Evolutionary conservation across 2,797 vertebrate genomes (phyloP).

Genomic region (Bovichtus diacanthus): DNA sequence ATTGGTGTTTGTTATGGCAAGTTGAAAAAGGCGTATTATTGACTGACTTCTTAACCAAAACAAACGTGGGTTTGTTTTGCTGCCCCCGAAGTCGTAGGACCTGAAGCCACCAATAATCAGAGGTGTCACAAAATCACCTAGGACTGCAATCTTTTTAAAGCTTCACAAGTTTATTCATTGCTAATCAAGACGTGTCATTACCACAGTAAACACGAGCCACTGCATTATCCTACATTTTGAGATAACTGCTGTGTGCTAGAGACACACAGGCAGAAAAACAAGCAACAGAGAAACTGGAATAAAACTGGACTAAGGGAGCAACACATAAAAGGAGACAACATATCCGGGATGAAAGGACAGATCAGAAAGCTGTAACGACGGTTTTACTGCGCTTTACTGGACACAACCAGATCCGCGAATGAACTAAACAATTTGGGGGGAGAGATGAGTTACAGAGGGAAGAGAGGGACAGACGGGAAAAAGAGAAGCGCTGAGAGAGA

Average conservation of each 20-base stretch:
- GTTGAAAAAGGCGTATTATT: too few species aligned
- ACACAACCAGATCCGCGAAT: constrained; percentile 51
- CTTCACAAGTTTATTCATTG: neutral
- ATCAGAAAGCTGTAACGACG: constrained; percentile 48
- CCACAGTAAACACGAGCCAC: neutral
- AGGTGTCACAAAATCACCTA: neutral
- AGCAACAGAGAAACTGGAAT: constrained; percentile 4
- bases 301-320: constrained; percentile 21
- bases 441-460: constrained; percentile 41
- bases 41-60: neutral
- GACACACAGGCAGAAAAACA: neutral
- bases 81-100: neutral
- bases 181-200: neutral
- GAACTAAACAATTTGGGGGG: constrained; percentile 47
- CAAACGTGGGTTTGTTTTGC: neutral
- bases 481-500: constrained; percentile 28
- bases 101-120: neutral
- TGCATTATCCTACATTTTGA: neutral
- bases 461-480: constrained; percentile 23
- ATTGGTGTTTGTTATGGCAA: too few species aligned
- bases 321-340: constrained; percentile 18
- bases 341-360: constrained; percentile 39
- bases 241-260: neutral
- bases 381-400: constrained; percentile 36
- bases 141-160: neutral